These are phyloP conservation scores for Bathynomus jamesi DNA, from an alignment of 1,140 invertebrate species.

Conservation along the genomic window DNA sequence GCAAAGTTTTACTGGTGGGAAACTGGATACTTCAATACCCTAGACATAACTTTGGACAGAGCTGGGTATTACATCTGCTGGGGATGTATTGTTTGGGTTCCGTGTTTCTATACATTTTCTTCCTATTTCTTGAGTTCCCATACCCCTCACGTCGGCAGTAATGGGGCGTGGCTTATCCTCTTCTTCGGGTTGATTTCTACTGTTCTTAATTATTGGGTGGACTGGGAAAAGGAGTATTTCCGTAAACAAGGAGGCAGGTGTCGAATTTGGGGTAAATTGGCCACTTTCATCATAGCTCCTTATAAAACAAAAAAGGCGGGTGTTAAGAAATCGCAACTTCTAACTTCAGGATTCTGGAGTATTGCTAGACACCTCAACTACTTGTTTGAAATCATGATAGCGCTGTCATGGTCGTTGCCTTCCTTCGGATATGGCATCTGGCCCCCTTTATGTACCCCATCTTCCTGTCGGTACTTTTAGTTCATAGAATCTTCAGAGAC, in stretches of 20 bases:
- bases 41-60: constrained; percentile 55
- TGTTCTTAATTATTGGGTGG: constrained; percentile 49
- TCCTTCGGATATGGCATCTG: constrained; percentile 45
- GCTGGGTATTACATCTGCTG: constrained; percentile 57
- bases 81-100: constrained; percentile 53
- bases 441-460: constrained; percentile 51
- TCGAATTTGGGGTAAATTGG: constrained; percentile 48
- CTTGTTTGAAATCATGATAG: constrained; percentile 50
- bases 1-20: constrained; percentile 59
- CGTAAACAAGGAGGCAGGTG: constrained; percentile 45
- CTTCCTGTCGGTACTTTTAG: constrained; percentile 49
- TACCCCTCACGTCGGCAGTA: constrained; percentile 36
- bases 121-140: constrained; percentile 52
- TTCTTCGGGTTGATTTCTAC: constrained; percentile 45
- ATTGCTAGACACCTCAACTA: constrained; percentile 55
- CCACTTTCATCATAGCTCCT: constrained; percentile 44
- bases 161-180: constrained; percentile 42
- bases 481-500: constrained; percentile 51
- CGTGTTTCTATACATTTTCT: constrained; percentile 50
- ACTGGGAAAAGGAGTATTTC: constrained; percentile 49
- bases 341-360: constrained; percentile 56
- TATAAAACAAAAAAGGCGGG: constrained; percentile 40
- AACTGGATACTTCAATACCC: constrained; percentile 54
- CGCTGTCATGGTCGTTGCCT: constrained; percentile 50
- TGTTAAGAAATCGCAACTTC: constrained; percentile 43